These are phyloP conservation scores for Hipparchia semele DNA, from an alignment of 2,888 invertebrate genomes.

Conservation along the genomic window DNA sequence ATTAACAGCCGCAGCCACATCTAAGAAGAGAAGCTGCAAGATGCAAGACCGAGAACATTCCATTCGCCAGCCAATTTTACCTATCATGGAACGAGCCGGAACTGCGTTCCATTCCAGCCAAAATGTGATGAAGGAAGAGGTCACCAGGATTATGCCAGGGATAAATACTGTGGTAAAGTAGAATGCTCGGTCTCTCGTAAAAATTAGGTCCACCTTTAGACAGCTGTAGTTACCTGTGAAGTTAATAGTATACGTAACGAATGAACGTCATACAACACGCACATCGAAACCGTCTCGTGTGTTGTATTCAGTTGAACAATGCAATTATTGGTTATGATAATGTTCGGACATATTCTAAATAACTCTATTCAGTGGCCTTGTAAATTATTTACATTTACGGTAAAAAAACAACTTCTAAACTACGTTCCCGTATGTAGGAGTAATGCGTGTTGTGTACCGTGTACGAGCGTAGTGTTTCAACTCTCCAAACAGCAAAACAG, in stretches of 20 bases:
- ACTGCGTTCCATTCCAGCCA: conserved; percentile 97
- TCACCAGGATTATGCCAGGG: conserved; percentile 94
- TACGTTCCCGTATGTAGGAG: conserved; percentile 78
- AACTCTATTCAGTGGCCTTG: conserved; percentile 83
- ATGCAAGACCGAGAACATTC: conserved; percentile 70
- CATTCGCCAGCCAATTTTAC: conserved; percentile 81
- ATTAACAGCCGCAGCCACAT: conserved; percentile 73
- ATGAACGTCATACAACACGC: conserved; percentile 40
- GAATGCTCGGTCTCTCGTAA: conserved; percentile 94
- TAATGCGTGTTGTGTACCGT: conserved; percentile 79
- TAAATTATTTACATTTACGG: conserved; percentile 61
- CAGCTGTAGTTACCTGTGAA: conserved; percentile 94
- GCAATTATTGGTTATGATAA: conserved; percentile 49
- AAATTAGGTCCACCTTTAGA: conserved; percentile 92
- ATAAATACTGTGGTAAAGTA: conserved; percentile 96
- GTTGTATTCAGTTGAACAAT: conserved; percentile 39
- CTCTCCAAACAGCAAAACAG: conserved; percentile 43
- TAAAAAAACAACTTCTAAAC: conserved; percentile 60
- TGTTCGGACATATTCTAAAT: conserved; percentile 67
- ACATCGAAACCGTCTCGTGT: conserved; percentile 17
- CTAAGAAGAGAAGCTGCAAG: conserved; percentile 65
- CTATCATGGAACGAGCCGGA: conserved; percentile 95
- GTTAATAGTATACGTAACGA: conserved; percentile 67
- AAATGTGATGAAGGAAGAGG: conserved; percentile 93
- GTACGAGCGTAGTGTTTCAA: conserved; percentile 43